Evolutionary conservation across 2,797 vertebrate genomes (phyloP).

Genomic region (Mormyrus hasselquistii): DNA sequence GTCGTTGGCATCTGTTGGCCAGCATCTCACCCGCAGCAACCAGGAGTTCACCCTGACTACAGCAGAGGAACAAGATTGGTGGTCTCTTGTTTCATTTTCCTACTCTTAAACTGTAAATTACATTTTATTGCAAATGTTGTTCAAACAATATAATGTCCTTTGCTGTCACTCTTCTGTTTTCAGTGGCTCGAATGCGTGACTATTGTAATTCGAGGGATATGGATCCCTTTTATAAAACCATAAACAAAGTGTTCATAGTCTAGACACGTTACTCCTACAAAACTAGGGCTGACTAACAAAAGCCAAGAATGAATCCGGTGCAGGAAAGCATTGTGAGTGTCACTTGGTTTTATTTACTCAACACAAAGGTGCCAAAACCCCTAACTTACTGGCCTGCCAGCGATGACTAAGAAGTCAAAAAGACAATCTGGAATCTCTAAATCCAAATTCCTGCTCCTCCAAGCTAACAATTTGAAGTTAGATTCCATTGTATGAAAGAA

Average conservation of each 20-base stretch:
- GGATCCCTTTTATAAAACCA: background rate
- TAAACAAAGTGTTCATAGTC: background rate
- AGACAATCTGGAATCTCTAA: background rate
- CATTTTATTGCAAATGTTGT: background rate
- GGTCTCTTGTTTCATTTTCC: background rate
- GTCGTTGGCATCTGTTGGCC: conserved; percentile 16
- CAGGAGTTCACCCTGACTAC: background rate
- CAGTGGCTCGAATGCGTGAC: background rate
- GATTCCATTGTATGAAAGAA: background rate
- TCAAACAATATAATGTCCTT: background rate
- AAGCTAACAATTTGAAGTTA: background rate
- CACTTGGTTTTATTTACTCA: background rate
- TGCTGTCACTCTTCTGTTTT: background rate
- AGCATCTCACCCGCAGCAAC: background rate
- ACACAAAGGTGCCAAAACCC: background rate
- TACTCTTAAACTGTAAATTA: background rate
- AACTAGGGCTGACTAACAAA: background rate
- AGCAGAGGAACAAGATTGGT: background rate
- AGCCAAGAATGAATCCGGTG: background rate
- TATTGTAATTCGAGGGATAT: background rate
- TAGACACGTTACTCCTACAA: background rate
- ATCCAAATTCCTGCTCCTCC: background rate
- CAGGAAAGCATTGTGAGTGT: background rate
- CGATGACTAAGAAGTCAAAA: background rate
- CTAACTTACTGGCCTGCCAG: background rate